Evolutionary conservation across 2,113 vertebrate species (phyloP), one percentile per base, ranked within the genome.

Genomic region (Trinectes maculatus): DNA sequence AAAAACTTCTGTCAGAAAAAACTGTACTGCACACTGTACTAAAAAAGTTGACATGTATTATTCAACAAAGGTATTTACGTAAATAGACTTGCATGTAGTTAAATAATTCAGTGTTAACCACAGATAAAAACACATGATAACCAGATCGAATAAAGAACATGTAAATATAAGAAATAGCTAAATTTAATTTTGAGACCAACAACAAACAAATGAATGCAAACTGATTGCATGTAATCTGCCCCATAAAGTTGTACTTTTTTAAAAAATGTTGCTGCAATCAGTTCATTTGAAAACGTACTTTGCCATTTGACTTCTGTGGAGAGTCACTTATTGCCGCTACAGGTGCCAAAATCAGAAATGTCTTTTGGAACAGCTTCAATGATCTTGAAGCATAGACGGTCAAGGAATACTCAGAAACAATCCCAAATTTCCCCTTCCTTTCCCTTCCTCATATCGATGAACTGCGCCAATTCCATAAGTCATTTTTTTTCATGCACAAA

Each of bases 1-100:
- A 53, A 79, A 19, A 82, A 77, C 4, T 11, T 67, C 13, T 69
- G 54, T 13, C 37, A 81, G 69, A 53, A 11, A 43, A 63, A 58
- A 52, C 4, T 8, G 11, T 37, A 22, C 33, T 54, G 56, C 34
- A 55, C 8, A 21, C n/a, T n/a, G n/a, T n/a, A n/a, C n/a, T n/a
- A 43, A 40, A 46, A 3, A 25, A 34, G 40, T 7, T 37, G n/a
- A n/a, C n/a, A 51, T 36, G 26, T 19, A 48, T 53, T 47, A 46
- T 31, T 77, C 60, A 80, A 56, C 33, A 40, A 22, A 24, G 24
- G 25, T 0, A 31, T 44, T 25, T 33, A 34, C 3, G 73, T 5
- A 61, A 8, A 16, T 8, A 15, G 12, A 46, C 12, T 11, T 53
- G 22, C 28, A 1, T 36, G 18, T 46, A 19, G 52, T 39, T 34